Percentiles rank a stretch among this genome's conserved stretches.
Conservation (phyloP, 2,797 vertebrate genomes). For the Eidolon dupreanum region DNA sequence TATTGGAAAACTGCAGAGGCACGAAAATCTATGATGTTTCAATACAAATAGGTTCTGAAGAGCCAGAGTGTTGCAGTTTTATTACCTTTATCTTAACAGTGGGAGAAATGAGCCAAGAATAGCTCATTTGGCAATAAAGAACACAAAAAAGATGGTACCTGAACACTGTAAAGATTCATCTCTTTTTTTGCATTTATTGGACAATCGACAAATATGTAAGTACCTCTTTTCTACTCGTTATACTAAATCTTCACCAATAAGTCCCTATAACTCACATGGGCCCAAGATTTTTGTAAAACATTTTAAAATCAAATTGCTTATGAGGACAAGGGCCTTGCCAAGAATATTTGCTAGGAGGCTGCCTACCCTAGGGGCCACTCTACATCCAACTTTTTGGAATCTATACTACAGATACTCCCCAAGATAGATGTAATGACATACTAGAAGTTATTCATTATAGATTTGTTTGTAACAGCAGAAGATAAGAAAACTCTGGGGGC, state of each 20-base stretch:
- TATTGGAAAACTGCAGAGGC: background rate
- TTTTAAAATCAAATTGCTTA: background rate
- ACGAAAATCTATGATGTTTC: background rate
- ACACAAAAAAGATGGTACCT: background rate
- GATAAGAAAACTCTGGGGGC: background rate
- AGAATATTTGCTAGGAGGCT: background rate
- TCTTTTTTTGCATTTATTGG: background rate
- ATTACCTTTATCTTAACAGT: background rate
- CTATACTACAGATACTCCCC: background rate
- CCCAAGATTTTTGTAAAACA: background rate
- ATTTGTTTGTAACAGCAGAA: background rate
- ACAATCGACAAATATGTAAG: background rate
- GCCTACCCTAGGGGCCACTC: background rate
- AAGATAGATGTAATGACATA: too few relatives aligned
- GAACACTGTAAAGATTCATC: background rate
- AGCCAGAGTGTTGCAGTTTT: accelerated
- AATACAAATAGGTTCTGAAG: background rate
- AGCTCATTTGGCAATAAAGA: background rate
- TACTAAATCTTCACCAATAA: background rate
- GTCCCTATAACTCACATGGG: background rate
- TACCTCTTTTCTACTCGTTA: background rate
- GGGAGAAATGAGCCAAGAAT: background rate
- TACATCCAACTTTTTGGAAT: background rate
- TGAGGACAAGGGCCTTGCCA: background rate
- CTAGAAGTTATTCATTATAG: background rate